These are phyloP conservation scores for Adelphocoris suturalis DNA, from an alignment of 2,888 invertebrate species.

Conservation along the genomic window DNA sequence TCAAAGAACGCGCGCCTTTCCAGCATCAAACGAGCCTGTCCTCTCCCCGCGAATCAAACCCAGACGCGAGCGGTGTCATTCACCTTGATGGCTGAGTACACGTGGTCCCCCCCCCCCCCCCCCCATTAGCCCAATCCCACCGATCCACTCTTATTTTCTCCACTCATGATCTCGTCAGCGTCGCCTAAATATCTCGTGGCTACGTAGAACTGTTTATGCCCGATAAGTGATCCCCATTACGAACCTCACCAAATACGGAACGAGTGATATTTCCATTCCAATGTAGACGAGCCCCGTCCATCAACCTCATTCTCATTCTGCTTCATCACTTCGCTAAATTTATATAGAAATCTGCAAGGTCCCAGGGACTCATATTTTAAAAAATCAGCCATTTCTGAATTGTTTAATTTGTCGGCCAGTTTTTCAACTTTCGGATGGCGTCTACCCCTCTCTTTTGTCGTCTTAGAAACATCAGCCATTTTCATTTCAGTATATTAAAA, in stretches of 20 bases:
- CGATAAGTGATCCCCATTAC: background rate
- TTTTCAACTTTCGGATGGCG: too few species aligned
- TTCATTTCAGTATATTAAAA: too few species aligned
- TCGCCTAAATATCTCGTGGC: background rate
- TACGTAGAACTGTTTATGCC: background rate
- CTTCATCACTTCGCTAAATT: too few species aligned
- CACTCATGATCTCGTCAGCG: constrained; percentile 16
- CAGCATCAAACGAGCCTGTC: background rate
- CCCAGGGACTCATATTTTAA: too few species aligned
- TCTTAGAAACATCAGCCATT: too few species aligned
- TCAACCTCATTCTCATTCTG: too few species aligned
- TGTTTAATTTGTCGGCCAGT: too few species aligned
- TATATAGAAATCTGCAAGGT: too few species aligned
- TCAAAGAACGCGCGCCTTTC: background rate
- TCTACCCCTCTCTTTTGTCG: too few species aligned
- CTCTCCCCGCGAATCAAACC: constrained; percentile 12
- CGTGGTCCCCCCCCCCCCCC: background rate
- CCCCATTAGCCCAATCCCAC: background rate
- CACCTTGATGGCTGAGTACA: constrained; percentile 34
- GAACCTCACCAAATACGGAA: background rate
- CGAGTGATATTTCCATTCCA: background rate
- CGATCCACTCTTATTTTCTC: background rate
- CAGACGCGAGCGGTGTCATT: constrained; percentile 34
- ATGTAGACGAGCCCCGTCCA: too few species aligned
- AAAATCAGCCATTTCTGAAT: too few species aligned